Percentiles rank a stretch among this genome's conserved stretches.
Evolutionary conservation across 2,113 vertebrate species (phyloP).

Genomic region (Cyprinodon brontotheroides): DNA sequence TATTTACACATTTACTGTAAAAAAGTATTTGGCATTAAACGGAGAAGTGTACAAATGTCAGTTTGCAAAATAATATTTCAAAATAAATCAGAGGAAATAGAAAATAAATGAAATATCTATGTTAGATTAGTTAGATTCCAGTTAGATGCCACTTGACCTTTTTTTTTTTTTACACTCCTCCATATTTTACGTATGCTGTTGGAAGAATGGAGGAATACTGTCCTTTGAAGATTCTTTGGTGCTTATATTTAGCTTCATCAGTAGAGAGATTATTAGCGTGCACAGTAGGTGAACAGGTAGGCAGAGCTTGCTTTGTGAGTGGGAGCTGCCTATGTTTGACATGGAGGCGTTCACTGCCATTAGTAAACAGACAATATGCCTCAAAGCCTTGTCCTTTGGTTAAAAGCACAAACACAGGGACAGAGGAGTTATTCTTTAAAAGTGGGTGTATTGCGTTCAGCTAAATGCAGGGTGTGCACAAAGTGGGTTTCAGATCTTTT

Average conservation of each 20-base stretch:
- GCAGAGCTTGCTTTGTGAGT: conserved; percentile 19
- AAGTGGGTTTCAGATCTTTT: background rate
- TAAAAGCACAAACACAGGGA: background rate
- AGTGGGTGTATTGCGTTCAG: conserved; percentile 2
- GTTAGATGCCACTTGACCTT: no score
- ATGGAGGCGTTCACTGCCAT: conserved; percentile 67
- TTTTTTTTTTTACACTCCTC: no score
- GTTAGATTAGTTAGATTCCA: no score
- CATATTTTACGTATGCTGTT: no score
- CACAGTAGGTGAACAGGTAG: background rate
- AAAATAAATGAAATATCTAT: no score
- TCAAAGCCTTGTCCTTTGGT: conserved; percentile 18
- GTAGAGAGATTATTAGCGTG: background rate
- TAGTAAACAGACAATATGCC: conserved; percentile 60
- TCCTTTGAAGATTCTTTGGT: background rate
- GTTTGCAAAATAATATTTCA: no score
- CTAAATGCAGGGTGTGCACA: conserved; percentile 21
- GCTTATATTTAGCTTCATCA: background rate
- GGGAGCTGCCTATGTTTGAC: conserved; percentile 63
- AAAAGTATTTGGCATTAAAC: background rate
- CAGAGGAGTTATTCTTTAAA: background rate
- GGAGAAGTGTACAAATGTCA: no score
- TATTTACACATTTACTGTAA: background rate
- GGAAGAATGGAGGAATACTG: background rate
- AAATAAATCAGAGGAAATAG: no score